Percentiles rank a stretch among this genome's conserved stretches.
Evolutionary conservation across 2,888 invertebrate genomes (phyloP).

Genomic region (Rhagium mordax): DNA sequence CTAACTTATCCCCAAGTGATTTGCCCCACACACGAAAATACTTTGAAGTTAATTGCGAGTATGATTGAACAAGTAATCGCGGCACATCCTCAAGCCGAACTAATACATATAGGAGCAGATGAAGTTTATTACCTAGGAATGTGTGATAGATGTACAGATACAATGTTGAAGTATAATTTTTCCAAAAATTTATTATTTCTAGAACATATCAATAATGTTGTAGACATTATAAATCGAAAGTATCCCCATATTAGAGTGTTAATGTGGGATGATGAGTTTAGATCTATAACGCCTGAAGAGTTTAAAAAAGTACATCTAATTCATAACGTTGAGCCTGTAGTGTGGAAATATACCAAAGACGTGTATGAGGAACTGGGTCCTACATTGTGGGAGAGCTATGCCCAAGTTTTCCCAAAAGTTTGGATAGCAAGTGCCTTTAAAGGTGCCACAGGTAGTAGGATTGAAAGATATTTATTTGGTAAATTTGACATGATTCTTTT

Average conservation of each 20-base stretch:
- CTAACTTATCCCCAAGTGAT: conserved; percentile 75
- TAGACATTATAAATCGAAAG: conserved; percentile 69
- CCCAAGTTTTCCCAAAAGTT: conserved; percentile 76
- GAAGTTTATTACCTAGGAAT: conserved; percentile 83
- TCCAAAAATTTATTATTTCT: conserved; percentile 75
- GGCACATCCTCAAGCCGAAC: conserved; percentile 71
- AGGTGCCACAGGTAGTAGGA: conserved; percentile 77
- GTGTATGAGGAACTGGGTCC: conserved; percentile 65
- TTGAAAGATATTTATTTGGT: neutral
- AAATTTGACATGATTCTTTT: neutral
- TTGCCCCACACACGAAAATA: conserved; percentile 78
- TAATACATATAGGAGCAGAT: conserved; percentile 86
- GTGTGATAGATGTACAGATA: conserved; percentile 74
- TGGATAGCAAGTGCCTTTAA: conserved; percentile 92
- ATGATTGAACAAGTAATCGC: conserved; percentile 82
- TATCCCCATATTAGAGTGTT: conserved; percentile 75
- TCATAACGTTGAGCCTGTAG: conserved; percentile 76
- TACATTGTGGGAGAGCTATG: conserved; percentile 73
- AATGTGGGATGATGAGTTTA: conserved; percentile 89
- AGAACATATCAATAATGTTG: conserved; percentile 75
- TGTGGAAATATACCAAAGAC: conserved; percentile 79
- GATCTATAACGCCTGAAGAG: conserved; percentile 72
- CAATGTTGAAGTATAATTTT: conserved; percentile 65
- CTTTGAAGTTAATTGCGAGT: conserved; percentile 73
- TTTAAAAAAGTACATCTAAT: conserved; percentile 67